These are phyloP conservation scores for Ceyx margarethae DNA, from an alignment of 2,113 vertebrate genomes.

Conservation along the genomic window DNA sequence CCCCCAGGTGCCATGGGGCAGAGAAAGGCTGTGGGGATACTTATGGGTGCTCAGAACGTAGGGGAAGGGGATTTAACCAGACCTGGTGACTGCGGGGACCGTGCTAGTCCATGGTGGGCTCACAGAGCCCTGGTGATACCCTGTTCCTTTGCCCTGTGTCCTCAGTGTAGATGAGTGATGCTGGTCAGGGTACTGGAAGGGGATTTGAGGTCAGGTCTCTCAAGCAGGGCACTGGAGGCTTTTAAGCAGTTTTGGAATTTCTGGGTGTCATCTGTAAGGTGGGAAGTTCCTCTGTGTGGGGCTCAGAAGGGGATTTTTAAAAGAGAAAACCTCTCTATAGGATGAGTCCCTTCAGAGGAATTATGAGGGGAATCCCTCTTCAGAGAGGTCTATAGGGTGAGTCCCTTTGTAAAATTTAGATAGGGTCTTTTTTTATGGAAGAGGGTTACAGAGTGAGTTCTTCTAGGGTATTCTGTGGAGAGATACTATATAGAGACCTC, in stretches of 20 bases:
- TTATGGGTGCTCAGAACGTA: background rate
- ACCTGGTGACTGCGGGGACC: background rate
- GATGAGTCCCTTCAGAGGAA: background rate
- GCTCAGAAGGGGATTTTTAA: background rate
- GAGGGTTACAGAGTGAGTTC: fast-evolving
- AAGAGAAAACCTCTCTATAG: background rate
- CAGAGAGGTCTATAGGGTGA: background rate
- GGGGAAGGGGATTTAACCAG: background rate
- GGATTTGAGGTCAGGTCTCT: background rate
- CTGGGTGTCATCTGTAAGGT: background rate
- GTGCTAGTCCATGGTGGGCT: background rate
- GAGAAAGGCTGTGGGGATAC: background rate
- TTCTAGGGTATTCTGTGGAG: background rate
- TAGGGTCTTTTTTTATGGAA: background rate
- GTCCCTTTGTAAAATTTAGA: background rate
- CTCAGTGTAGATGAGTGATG: fast-evolving
- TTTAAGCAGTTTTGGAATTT: background rate
- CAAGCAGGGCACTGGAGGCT: background rate
- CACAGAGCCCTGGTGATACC: background rate
- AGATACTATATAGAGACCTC: background rate
- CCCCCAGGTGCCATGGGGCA: fast-evolving
- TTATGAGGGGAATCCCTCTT: background rate
- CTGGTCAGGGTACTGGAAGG: background rate
- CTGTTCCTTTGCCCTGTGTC: background rate
- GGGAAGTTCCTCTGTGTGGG: background rate